phyloP scores from a whole-genome alignment of 2,888 invertebrate genomes.

The Pyrocoelia pectoralis region DNA sequence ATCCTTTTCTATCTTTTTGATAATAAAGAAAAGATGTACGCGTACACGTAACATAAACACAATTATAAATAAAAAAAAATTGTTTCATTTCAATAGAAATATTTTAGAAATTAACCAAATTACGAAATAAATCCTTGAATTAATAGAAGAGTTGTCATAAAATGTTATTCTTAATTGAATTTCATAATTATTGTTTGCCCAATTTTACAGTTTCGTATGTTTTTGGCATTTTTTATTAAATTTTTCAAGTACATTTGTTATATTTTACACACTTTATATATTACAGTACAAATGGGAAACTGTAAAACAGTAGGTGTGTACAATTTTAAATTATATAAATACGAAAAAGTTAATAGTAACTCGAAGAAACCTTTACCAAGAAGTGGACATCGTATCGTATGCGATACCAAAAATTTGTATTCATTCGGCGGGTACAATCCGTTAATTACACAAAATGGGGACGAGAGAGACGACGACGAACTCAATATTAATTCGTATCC shows the following conservation, averaged over 20 bases:
- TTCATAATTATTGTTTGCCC: not conserved
- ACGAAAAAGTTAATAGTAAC: constrained; percentile 47
- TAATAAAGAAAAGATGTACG: no score
- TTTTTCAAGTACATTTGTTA: constrained; percentile 16
- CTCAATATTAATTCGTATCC: constrained; percentile 68
- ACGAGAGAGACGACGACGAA: constrained; percentile 57
- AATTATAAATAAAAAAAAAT: no score
- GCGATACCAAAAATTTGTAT: constrained; percentile 77
- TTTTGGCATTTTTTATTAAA: constrained; percentile 19
- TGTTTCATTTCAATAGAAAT: no score
- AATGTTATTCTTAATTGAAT: not conserved
- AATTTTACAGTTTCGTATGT: constrained; percentile 3
- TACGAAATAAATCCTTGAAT: constrained; percentile 8
- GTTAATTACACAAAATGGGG: constrained; percentile 53
- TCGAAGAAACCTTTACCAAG: constrained; percentile 59
- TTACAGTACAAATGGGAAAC: constrained; percentile 38
- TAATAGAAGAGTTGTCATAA: not conserved
- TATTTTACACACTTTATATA: constrained; percentile 11
- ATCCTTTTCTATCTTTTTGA: no score
- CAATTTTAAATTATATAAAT: constrained; percentile 50
- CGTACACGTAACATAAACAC: no score
- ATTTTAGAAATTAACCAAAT: no score
- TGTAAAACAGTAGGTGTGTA: constrained; percentile 34
- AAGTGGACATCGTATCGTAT: constrained; percentile 91
- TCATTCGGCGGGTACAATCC: constrained; percentile 93